These are phyloP conservation scores for Latrodectus elegans DNA, from an alignment of 2,888 invertebrate genomes.

Conservation along the genomic window DNA sequence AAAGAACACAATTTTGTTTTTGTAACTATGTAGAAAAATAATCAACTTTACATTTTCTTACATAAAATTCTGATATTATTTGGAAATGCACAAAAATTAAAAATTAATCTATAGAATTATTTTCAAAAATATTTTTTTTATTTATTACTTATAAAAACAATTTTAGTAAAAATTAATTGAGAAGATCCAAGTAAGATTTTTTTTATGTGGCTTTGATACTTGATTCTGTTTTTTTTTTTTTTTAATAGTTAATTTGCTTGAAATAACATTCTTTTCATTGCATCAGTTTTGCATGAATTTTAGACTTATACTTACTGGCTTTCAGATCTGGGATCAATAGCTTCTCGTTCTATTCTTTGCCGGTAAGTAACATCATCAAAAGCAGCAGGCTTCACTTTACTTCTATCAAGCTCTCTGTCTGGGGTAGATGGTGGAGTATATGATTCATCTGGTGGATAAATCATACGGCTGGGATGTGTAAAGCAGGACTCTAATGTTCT, in stretches of 20 bases:
- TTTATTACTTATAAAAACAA: no score
- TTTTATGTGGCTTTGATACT: no score
- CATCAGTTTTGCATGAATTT: no score
- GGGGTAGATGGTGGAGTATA: constrained; percentile 73
- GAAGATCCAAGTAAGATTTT: no score
- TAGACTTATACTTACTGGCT: constrained; percentile 69
- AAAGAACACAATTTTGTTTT: no score
- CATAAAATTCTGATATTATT: no score
- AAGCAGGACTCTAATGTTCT: constrained; percentile 88
- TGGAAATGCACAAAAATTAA: no score
- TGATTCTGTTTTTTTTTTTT: neutral
- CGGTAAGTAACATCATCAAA: constrained; percentile 70
- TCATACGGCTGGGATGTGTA: constrained; percentile 94
- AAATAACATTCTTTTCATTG: neutral
- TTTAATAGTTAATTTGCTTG: neutral
- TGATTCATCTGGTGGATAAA: constrained; percentile 86
- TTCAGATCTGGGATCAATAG: constrained; percentile 70
- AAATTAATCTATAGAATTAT: no score
- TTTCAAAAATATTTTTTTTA: no score
- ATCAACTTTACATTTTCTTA: no score
- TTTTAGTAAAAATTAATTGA: no score
- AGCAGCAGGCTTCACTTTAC: constrained; percentile 69
- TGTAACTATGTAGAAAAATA: no score
- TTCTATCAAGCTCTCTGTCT: constrained; percentile 64
- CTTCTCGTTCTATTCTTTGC: constrained; percentile 69